Percentiles rank a stretch among this genome's conserved stretches.
These are phyloP conservation scores for Pegoplata infirma DNA, from an alignment of 2,888 invertebrate species.

Conservation along the genomic window DNA sequence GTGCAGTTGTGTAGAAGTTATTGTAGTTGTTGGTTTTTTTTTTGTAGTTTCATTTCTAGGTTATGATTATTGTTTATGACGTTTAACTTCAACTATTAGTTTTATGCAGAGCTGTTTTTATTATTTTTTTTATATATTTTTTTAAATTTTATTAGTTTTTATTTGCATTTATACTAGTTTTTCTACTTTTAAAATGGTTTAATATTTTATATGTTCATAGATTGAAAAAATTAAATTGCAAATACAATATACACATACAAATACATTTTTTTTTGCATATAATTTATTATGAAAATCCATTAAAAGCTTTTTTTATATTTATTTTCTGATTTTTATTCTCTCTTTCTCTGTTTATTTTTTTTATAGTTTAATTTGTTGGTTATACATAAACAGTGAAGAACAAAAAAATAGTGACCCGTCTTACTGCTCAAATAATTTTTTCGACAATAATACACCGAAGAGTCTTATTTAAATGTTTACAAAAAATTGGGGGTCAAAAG, in stretches of 20 bases:
- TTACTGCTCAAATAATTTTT: too few species aligned
- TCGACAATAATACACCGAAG: too few species aligned
- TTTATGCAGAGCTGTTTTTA: conserved; percentile 8
- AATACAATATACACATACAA: background rate
- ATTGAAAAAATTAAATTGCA: background rate
- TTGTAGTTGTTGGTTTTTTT: background rate
- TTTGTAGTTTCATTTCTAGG: conserved; percentile 26
- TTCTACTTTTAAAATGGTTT: conserved; percentile 6
- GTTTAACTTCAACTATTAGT: conserved; percentile 31
- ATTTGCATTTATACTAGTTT: conserved; percentile 10
- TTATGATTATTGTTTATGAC: conserved; percentile 47
- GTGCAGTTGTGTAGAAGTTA: too few species aligned
- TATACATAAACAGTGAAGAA: conserved; percentile 30
- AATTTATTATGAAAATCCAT: conserved; percentile 61
- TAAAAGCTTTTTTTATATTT: conserved; percentile 36
- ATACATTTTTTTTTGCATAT: conserved; percentile 6
- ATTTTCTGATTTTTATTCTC: conserved; percentile 37
- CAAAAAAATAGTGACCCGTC: background rate
- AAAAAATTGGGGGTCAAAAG: too few species aligned
- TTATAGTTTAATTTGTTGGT: conserved; percentile 18
- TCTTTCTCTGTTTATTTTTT: conserved; percentile 16
- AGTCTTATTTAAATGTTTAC: too few species aligned
- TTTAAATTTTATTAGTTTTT: conserved; percentile 12
- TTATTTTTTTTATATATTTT: background rate
- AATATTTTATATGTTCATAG: background rate